A percentile compares a stretch with the other conserved stretches of the same genome.
Evolutionary conservation across 2,797 vertebrate genomes (phyloP).

Genomic region (Muscicapa striata): DNA sequence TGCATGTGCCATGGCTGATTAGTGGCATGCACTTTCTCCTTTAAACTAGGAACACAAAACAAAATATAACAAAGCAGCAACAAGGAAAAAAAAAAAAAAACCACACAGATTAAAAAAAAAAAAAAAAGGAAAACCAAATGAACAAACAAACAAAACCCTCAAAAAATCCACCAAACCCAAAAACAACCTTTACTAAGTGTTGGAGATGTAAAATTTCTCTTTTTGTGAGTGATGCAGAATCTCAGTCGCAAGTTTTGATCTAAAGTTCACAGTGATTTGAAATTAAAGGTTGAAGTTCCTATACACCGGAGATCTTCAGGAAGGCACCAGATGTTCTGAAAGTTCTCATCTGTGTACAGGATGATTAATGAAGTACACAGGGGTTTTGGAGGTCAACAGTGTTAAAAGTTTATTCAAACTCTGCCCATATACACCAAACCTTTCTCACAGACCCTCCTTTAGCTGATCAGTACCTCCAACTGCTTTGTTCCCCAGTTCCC

Average conservation of each 20-base stretch:
- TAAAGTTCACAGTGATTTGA: conserved; percentile 55
- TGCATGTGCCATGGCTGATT: conserved; percentile 32
- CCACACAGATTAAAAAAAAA: neutral
- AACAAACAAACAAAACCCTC: neutral
- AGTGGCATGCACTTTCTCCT: neutral
- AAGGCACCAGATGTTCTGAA: conserved; percentile 67
- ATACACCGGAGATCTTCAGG: conserved; percentile 38
- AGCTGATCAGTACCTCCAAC: neutral
- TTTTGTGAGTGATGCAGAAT: conserved; percentile 9
- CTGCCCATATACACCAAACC: neutral
- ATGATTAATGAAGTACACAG: conserved; percentile 52
- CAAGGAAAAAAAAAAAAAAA: accelerated
- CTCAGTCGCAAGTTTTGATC: neutral
- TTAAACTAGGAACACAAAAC: neutral
- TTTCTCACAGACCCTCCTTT: neutral
- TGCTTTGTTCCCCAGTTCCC: neutral
- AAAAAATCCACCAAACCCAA: neutral
- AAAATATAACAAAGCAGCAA: neutral
- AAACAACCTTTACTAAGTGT: neutral
- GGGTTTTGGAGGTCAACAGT: conserved; percentile 57
- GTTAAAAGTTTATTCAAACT: conserved; percentile 47
- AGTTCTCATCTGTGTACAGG: conserved; percentile 23
- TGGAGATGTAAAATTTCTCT: conserved; percentile 1
- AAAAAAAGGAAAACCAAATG: neutral
- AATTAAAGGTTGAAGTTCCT: conserved; percentile 59